Percentiles rank a stretch among this genome's conserved stretches.
Conservation (phyloP, 2,888 invertebrate species). For the Saturnia japonica region DNA sequence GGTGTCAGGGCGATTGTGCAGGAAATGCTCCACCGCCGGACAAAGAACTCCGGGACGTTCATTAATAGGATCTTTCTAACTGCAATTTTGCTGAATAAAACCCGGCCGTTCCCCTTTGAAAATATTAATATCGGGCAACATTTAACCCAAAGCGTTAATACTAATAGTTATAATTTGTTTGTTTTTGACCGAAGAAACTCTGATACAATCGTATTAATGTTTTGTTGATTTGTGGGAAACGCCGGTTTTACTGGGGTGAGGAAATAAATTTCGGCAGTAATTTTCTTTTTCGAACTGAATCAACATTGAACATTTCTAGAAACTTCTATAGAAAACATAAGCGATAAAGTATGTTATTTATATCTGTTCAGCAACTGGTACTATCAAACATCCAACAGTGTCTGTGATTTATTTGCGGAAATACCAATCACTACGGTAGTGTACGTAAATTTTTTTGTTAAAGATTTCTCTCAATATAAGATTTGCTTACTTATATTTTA, state of each 20-base stretch:
- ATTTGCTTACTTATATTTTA: neutral
- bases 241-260: conserved; percentile 11
- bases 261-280: neutral
- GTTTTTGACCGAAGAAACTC: conserved; percentile 43
- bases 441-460: conserved; percentile 4
- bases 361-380: neutral
- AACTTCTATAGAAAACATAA: neutral
- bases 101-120: conserved; percentile 57
- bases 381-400: conserved; percentile 1
- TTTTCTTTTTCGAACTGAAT: neutral
- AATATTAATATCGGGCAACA: conserved; percentile 77
- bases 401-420: conserved; percentile 12
- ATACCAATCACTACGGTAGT: neutral
- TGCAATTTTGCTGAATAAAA: conserved; percentile 79
- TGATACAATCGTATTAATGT: conserved; percentile 30
- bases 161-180: conserved; percentile 73
- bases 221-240: conserved; percentile 17
- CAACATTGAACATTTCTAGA: neutral
- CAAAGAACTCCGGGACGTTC: conserved; percentile 76
- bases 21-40: conserved; percentile 72
- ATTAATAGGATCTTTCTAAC: conserved; percentile 81
- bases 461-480: conserved; percentile 1
- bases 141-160: conserved; percentile 65
- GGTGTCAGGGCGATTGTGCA: conserved; percentile 79
- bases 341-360: conserved; percentile 5